These are phyloP conservation scores for Scartelaos histophorus DNA, from an alignment of 2,113 vertebrate genomes.

Conservation along the genomic window DNA sequence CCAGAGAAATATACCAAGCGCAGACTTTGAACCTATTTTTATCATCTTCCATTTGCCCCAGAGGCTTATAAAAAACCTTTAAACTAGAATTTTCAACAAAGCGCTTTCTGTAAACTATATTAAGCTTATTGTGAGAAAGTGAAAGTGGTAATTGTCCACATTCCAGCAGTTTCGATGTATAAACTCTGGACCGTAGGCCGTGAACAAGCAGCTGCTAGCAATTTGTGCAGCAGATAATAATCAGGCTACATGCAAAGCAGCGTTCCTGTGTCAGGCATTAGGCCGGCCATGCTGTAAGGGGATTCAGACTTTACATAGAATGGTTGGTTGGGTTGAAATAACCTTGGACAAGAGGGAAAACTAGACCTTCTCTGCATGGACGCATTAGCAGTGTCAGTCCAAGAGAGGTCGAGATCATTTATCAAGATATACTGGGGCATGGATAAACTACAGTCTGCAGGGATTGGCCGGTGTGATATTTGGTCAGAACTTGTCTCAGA, in stretches of 20 bases:
- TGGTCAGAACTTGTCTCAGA: neutral
- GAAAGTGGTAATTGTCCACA: slow-evolving; percentile 89
- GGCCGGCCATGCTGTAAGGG: slow-evolving; percentile 64
- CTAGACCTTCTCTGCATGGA: slow-evolving; percentile 55
- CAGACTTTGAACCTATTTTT: slow-evolving; percentile 32
- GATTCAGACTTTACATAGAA: slow-evolving; percentile 69
- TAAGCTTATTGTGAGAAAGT: slow-evolving; percentile 83
- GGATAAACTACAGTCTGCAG: slow-evolving; percentile 37
- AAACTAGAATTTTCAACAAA: slow-evolving; percentile 75
- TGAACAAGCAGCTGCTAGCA: slow-evolving; percentile 90
- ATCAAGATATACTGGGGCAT: slow-evolving; percentile 40
- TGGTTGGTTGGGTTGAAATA: slow-evolving; percentile 78
- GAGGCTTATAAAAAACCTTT: slow-evolving; percentile 66
- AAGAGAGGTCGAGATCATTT: slow-evolving; percentile 54
- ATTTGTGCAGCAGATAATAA: slow-evolving; percentile 90
- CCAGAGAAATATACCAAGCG: slow-evolving; percentile 37
- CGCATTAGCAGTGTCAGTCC: slow-evolving; percentile 58
- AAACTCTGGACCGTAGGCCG: slow-evolving; percentile 83
- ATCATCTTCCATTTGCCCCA: slow-evolving; percentile 51
- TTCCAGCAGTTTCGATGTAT: slow-evolving; percentile 89
- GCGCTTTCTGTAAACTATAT: slow-evolving; percentile 80
- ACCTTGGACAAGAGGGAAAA: slow-evolving; percentile 73
- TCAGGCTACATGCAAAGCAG: slow-evolving; percentile 85
- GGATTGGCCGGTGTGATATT: slow-evolving; percentile 40
- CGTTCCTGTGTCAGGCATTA: slow-evolving; percentile 79